Evolutionary conservation across 2,113 vertebrate species (phyloP).

Genomic region (Orthonyx spaldingii): DNA sequence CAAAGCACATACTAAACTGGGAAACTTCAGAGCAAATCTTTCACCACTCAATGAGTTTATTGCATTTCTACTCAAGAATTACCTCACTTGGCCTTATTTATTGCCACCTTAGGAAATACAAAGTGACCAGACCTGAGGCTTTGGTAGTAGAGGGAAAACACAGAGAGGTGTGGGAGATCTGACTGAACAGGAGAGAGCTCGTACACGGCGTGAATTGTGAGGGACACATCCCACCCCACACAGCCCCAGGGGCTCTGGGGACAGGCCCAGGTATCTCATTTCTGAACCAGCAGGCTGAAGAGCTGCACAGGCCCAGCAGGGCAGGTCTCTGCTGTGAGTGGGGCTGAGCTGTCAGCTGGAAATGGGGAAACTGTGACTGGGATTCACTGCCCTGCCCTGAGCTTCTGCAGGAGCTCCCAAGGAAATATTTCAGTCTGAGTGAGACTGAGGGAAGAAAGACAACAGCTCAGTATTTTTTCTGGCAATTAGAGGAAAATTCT

Average conservation of each 20-base stretch:
- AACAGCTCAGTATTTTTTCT: not conserved
- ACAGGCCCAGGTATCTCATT: not conserved
- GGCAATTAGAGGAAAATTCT: not conserved
- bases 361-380: not conserved
- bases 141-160: not conserved
- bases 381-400: not conserved
- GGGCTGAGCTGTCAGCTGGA: not conserved
- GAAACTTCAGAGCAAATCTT: constrained; percentile 6
- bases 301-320: not conserved
- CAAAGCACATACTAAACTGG: constrained; percentile 24
- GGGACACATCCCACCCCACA: not conserved
- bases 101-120: not conserved
- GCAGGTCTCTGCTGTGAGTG: not conserved
- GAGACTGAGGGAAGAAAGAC: not conserved
- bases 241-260: not conserved
- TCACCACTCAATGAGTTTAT: not conserved
- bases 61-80: not conserved
- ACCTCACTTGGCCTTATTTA: not conserved
- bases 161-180: not conserved
- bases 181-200: not conserved
- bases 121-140: not conserved
- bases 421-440: not conserved
- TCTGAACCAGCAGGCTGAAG: not conserved
- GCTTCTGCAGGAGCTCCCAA: not conserved
- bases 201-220: not conserved